Evolutionary conservation across 2,113 vertebrate genomes (phyloP).

Genomic region (Notothenia rossii): DNA sequence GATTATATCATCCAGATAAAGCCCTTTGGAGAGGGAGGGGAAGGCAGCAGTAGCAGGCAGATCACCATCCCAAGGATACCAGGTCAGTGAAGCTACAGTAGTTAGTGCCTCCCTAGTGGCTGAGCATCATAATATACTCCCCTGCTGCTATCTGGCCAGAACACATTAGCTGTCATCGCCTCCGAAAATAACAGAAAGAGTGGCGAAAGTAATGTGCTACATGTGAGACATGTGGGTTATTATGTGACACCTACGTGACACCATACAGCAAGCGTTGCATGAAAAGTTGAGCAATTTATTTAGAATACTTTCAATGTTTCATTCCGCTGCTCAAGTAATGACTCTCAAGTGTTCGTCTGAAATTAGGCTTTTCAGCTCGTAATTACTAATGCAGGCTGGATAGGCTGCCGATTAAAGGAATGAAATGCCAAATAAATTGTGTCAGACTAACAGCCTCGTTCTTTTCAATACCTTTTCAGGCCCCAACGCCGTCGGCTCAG

Average conservation of each 20-base stretch:
- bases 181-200: conserved; percentile 32
- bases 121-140: conserved; percentile 40
- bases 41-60: conserved; percentile 94
- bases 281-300: conserved; percentile 31
- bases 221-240: conserved; percentile 39
- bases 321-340: not conserved
- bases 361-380: conserved; percentile 19
- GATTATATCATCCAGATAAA: conserved; percentile 97
- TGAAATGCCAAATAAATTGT: conserved; percentile 4
- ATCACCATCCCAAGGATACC: conserved; percentile 94
- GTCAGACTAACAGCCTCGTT: conserved; percentile 47
- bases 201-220: conserved; percentile 41
- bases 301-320: not conserved
- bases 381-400: conserved; percentile 27
- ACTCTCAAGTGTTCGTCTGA: conserved; percentile 2
- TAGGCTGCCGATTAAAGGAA: not conserved
- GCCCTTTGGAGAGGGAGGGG: conserved; percentile 96
- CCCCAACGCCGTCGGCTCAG: conserved; percentile 91
- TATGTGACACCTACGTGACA: conserved; percentile 29
- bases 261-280: conserved; percentile 1
- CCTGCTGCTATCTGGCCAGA: conserved; percentile 29
- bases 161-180: conserved; percentile 44
- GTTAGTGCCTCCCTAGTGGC: conserved; percentile 43
- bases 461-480: conserved; percentile 81
- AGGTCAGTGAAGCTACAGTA: conserved; percentile 73